phyloP scores from a whole-genome alignment of 2,888 invertebrate species.

The Cryptus armator region DNA sequence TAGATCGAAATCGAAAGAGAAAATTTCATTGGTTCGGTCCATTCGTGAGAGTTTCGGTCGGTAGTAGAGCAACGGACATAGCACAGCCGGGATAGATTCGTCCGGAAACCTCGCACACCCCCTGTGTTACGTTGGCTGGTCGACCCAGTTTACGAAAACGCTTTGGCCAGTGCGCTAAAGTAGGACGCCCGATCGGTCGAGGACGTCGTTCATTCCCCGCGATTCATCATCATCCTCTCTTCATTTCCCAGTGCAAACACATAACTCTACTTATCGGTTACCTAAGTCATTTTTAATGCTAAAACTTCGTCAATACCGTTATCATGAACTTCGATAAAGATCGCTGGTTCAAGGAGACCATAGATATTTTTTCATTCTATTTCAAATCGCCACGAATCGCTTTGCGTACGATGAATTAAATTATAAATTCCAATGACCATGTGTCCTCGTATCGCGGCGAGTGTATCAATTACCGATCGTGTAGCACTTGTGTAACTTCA shows the following conservation, averaged over 20 bases:
- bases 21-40: conserved; percentile 3
- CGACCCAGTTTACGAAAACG: conserved; percentile 76
- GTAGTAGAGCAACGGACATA: background rate
- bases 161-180: conserved; percentile 69
- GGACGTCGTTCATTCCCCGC: conserved; percentile 46
- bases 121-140: conserved; percentile 75
- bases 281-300: background rate
- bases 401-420: background rate
- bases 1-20: background rate
- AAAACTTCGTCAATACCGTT: background rate
- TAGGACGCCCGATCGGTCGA: conserved; percentile 68
- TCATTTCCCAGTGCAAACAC: background rate
- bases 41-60: conserved; percentile 2
- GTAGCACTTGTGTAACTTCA: too few species aligned
- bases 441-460: background rate
- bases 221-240: conserved; percentile 25
- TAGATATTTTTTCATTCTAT: background rate
- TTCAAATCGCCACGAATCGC: background rate
- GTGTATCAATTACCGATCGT: conserved; percentile 7
- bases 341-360: background rate
- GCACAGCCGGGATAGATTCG: conserved; percentile 73
- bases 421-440: background rate
- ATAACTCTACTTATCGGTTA: background rate
- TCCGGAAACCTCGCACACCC: conserved; percentile 74
- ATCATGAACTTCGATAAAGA: background rate